Percentiles rank a stretch among this genome's conserved stretches.
Conservation (phyloP, 2,797 vertebrate species). For the Parauchenoglanis ngamensis region DNA sequence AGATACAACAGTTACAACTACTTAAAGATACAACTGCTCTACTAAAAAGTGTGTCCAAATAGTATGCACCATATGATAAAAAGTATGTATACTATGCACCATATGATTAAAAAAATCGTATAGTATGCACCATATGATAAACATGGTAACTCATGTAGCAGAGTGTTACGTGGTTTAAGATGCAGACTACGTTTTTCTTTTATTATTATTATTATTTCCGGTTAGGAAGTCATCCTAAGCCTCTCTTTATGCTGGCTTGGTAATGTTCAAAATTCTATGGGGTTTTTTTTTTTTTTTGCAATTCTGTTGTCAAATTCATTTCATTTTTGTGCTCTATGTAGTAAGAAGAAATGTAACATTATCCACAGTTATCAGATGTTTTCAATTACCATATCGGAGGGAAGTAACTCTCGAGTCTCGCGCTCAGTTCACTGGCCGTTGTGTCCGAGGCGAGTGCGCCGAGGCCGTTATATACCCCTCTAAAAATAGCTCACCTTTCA, state of each 20-base stretch:
- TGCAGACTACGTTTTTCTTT: background rate
- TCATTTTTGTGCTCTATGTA: background rate
- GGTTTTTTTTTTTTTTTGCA: background rate
- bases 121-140: background rate
- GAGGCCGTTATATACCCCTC: slow-evolving; percentile 86
- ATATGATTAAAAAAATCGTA: background rate
- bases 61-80: background rate
- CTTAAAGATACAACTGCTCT: background rate
- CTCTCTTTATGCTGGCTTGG: too few relatives aligned
- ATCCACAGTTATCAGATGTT: slow-evolving; percentile 26
- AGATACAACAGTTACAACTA: background rate
- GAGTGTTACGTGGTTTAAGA: slow-evolving; percentile 8
- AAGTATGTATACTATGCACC: background rate
- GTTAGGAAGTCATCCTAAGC: background rate
- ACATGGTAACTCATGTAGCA: background rate
- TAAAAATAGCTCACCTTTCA: slow-evolving; percentile 94
- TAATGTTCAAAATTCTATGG: background rate
- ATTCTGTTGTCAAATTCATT: background rate
- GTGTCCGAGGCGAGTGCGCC: slow-evolving; percentile 42
- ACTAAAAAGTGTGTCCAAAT: background rate
- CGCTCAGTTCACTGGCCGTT: slow-evolving; percentile 50
- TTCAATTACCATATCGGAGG: slow-evolving; percentile 18
- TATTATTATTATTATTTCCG: background rate
- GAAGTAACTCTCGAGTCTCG: slow-evolving; percentile 23
- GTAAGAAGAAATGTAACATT: background rate